Conservation (phyloP, 2,888 invertebrate species). For the Drosophila quinaria region DNA sequence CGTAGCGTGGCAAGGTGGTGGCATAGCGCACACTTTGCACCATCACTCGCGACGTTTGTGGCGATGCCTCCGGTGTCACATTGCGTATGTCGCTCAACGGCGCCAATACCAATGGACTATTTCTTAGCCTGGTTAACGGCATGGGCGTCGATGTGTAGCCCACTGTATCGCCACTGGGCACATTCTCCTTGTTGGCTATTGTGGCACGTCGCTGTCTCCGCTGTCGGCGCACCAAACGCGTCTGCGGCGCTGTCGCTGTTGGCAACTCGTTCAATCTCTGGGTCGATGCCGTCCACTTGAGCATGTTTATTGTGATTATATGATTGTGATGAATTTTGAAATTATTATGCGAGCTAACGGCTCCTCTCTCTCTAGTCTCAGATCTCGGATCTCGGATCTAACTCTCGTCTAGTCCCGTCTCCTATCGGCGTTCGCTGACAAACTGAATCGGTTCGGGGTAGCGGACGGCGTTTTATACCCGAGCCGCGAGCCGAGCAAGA, state of each 20-base stretch:
- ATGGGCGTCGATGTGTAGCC: constrained; percentile 74
- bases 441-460: constrained; percentile 72
- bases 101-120: constrained; percentile 78
- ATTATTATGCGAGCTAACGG: constrained; percentile 12
- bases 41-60: constrained; percentile 24
- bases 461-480: constrained; percentile 65
- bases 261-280: constrained; percentile 71
- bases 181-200: constrained; percentile 83
- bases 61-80: constrained; percentile 70
- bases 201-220: constrained; percentile 78
- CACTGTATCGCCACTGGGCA: constrained; percentile 51
- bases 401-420: constrained; percentile 6
- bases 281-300: constrained; percentile 84
- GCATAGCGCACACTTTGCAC: constrained; percentile 78
- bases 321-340: neutral
- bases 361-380: constrained; percentile 32
- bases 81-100: constrained; percentile 81
- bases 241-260: constrained; percentile 51
- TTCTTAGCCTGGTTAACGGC: constrained; percentile 63
- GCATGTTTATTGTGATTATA: constrained; percentile 62
- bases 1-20: constrained; percentile 83
- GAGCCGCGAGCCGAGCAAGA: neutral
- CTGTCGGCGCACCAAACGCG: constrained; percentile 53
- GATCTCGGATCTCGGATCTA: constrained; percentile 22
- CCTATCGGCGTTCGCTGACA: constrained; percentile 80